Percentiles rank a stretch among this genome's conserved stretches.
Conservation (phyloP, 2,888 invertebrate species). For the Sclerodermus sp. region DNA sequence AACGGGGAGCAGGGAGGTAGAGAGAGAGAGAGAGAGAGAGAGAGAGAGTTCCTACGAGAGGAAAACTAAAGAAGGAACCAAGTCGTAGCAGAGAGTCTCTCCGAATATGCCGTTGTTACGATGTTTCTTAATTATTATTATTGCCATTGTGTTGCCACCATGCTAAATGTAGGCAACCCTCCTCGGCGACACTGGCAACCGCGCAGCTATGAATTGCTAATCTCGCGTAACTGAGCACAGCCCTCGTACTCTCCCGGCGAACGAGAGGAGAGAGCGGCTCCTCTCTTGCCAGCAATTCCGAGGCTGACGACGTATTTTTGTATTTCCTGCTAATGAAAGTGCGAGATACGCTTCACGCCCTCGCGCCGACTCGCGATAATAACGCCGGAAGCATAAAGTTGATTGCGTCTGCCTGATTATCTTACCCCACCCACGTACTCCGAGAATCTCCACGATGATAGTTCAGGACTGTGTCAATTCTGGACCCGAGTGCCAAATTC, state of each 20-base stretch:
- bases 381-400: conserved; percentile 22
- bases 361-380: conserved; percentile 17
- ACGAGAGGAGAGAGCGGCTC: background rate
- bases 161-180: conserved; percentile 43
- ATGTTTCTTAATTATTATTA: conserved; percentile 58
- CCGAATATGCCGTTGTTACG: conserved; percentile 51
- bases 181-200: conserved; percentile 49
- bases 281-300: conserved; percentile 14
- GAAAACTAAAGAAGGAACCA: conserved; percentile 10
- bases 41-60: conserved; percentile 2
- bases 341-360: conserved; percentile 12
- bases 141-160: conserved; percentile 50
- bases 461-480: too few relatives aligned
- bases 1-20: conserved; percentile 15
- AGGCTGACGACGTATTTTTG: conserved; percentile 26
- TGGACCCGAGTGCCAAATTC: too few relatives aligned
- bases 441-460: too few relatives aligned
- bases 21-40: conserved; percentile 10
- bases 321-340: conserved; percentile 31
- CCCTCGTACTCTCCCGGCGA: conserved; percentile 15
- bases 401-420: conserved; percentile 16
- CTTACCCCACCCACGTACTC: too few relatives aligned
- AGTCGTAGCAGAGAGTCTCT: conserved; percentile 20
- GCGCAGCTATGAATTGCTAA: conserved; percentile 56
- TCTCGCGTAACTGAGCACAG: conserved; percentile 39